Evolutionary conservation across 2,888 invertebrate species (phyloP), one percentile per base, ranked within the genome.

Genomic region (Luperina testacea): DNA sequence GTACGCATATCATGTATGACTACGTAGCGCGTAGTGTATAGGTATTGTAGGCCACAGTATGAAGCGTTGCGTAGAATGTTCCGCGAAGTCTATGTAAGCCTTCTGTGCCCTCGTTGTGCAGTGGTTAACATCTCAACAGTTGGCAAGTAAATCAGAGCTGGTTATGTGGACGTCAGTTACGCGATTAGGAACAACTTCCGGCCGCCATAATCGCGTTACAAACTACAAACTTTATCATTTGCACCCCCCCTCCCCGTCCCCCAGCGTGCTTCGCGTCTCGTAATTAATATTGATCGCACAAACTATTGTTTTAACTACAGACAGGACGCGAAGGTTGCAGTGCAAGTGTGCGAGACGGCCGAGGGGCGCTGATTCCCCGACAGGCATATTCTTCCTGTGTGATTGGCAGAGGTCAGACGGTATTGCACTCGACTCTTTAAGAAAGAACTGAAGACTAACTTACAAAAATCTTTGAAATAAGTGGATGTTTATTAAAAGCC

Each of bases 141-240:
- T 79, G 75, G 74, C 80, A 48, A 87, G 81, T 77, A 78, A 86
- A 77, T 75, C 76, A 72, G 67, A 72, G 78, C 78, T 75, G 78
- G 68, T 78, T 81, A 81, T 78, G 76, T 48, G 75, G 68, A 57
- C 70, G 82, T 76, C 80, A 77, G 80, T 82, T 72, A 82, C 76
- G 59, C 70, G 75, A 80, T 81, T 72, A 88, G 78, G 77, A 82
- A 27, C 72, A 82, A 88, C 75, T 88, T 86, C 80, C 75, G 87
- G 65, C 68, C 69, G 69, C 78, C 81, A 73, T 90, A 90, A 91
- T 83, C 85, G 79, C 82, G 88, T 91, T 92, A 90, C 86, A 88
- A 92, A 93, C 91, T 93, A 90, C 84, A 88, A 93, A 93, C 91
- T 93, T 92, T 85, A 87, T 88, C 90, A 91, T 92, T 90, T 88